These are phyloP conservation scores for Cremastinae sp. DNA, from an alignment of 2,888 invertebrate genomes.

Conservation along the genomic window DNA sequence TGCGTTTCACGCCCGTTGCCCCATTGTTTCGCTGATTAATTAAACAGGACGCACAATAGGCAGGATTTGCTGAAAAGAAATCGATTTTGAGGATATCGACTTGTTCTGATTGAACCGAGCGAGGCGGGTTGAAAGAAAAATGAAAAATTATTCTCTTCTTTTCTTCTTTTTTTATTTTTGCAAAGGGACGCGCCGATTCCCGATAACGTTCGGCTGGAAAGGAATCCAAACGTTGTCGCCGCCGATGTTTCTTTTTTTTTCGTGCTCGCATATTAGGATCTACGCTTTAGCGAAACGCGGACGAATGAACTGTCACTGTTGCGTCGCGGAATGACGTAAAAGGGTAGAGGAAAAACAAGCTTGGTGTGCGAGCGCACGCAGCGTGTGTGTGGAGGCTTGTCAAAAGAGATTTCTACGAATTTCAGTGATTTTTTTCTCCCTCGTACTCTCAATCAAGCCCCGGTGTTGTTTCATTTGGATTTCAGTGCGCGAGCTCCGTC, in stretches of 20 bases:
- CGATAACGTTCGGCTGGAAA: background rate
- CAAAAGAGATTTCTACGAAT: slow-evolving; percentile 44
- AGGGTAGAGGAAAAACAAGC: slow-evolving; percentile 1
- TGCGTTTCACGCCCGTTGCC: too few relatives aligned
- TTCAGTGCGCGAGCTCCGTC: slow-evolving; percentile 20
- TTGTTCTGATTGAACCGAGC: too few relatives aligned
- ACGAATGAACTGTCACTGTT: slow-evolving; percentile 48
- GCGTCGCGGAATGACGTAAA: slow-evolving; percentile 26
- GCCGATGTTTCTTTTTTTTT: slow-evolving; percentile 17
- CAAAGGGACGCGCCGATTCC: too few relatives aligned
- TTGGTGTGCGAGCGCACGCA: slow-evolving; percentile 4
- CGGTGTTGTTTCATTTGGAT: slow-evolving; percentile 54
- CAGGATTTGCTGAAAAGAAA: too few relatives aligned
- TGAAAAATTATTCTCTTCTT: too few relatives aligned
- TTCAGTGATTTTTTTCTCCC: slow-evolving; percentile 57
- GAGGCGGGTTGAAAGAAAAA: too few relatives aligned
- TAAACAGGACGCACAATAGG: too few relatives aligned
- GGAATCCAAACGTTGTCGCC: slow-evolving; percentile 20
- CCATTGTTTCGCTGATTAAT: too few relatives aligned
- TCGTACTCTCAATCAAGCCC: slow-evolving; percentile 54
- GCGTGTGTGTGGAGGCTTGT: slow-evolving; percentile 17
- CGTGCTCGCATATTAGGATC: slow-evolving; percentile 22
- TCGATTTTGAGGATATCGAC: too few relatives aligned
- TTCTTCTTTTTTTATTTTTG: too few relatives aligned
- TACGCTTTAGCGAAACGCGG: slow-evolving; percentile 13